Percentiles rank a stretch among this genome's conserved stretches.
Conservation (phyloP, 2,113 vertebrate species). For the Canis aureus region DNA sequence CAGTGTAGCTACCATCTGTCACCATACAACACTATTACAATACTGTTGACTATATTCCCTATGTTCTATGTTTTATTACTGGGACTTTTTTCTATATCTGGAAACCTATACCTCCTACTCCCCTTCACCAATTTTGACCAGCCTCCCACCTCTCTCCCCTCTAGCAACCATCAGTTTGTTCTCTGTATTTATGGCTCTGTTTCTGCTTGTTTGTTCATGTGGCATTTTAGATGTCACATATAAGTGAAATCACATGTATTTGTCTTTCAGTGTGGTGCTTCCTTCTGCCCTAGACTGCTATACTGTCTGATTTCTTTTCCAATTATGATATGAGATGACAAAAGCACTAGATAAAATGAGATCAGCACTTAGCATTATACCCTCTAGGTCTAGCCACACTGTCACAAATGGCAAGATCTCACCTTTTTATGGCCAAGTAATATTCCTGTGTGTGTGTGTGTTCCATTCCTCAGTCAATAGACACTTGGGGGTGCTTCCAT, state of each 20-base stretch:
- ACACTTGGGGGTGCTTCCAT: background rate
- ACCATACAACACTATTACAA: background rate
- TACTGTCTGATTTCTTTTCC: background rate
- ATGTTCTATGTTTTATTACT: background rate
- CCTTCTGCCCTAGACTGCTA: no score
- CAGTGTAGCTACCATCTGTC: background rate
- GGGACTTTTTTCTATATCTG: background rate
- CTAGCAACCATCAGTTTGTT: background rate
- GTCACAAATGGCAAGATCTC: background rate
- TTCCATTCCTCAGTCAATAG: background rate
- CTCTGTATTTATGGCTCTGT: background rate
- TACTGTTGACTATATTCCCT: background rate
- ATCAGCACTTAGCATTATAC: background rate
- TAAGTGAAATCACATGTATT: background rate
- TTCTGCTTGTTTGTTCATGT: background rate
- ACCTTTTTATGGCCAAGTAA: background rate
- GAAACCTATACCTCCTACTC: background rate
- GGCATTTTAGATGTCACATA: background rate
- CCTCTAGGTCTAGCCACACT: background rate
- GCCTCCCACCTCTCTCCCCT: background rate
- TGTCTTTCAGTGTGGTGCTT: background rate
- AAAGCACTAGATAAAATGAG: background rate
- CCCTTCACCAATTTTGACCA: background rate
- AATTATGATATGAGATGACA: background rate
- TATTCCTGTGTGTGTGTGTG: background rate